Percentiles rank a stretch among this genome's conserved stretches.
Evolutionary conservation across 2,797 vertebrate species (phyloP).

Genomic region (Myotis daubentonii): DNA sequence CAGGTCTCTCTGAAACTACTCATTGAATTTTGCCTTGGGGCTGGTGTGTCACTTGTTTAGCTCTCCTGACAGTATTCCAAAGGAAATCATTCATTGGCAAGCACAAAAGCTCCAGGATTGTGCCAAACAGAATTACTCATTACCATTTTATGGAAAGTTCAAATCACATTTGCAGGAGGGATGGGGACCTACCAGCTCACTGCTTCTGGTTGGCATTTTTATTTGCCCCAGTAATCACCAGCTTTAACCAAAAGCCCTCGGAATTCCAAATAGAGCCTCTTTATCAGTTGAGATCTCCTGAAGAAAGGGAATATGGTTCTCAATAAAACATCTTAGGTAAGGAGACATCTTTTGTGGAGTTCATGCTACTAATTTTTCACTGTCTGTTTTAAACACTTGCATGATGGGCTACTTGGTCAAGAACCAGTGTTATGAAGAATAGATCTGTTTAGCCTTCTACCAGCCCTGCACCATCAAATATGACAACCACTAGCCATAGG

Average conservation of each 20-base stretch:
- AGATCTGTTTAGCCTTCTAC: background rate
- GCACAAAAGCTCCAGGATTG: background rate
- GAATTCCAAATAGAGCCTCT: background rate
- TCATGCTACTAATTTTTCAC: background rate
- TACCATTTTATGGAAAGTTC: slow-evolving; percentile 19
- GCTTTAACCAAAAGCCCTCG: background rate
- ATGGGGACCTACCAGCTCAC: background rate
- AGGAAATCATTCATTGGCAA: slow-evolving; percentile 36
- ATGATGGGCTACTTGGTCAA: background rate
- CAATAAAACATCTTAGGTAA: background rate
- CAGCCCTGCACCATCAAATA: background rate
- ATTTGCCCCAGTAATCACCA: background rate
- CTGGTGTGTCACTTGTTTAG: background rate
- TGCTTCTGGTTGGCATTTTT: background rate
- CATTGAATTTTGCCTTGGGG: background rate
- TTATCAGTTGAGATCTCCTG: slow-evolving; percentile 4
- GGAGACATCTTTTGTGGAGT: background rate
- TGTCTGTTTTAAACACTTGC: slow-evolving; percentile 18
- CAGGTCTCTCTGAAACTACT: background rate
- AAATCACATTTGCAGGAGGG: slow-evolving; percentile 40
- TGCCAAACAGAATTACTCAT: slow-evolving; percentile 55
- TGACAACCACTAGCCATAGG: background rate
- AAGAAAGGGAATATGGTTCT: slow-evolving; percentile 22
- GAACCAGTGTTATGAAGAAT: background rate
- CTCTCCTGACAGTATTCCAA: slow-evolving; percentile 44